Evolutionary conservation across 2,113 vertebrate species (phyloP).

Genomic region (Dendrocopos noguchii): DNA sequence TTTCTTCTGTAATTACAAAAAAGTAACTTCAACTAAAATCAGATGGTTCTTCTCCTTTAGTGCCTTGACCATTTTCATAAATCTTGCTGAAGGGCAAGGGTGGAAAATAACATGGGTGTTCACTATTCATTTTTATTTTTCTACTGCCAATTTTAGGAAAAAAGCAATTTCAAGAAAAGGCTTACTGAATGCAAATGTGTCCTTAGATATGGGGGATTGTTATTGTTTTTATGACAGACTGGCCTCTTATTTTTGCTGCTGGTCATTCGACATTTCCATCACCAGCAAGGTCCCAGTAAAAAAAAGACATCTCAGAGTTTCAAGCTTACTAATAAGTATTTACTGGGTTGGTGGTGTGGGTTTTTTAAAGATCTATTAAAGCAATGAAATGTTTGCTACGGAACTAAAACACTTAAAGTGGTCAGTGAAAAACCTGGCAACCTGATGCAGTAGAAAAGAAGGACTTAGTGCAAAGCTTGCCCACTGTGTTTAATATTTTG

Average conservation of each 20-base stretch:
- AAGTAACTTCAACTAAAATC: neutral
- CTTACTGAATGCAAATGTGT: neutral
- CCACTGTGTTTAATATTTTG: neutral
- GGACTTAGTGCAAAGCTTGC: neutral
- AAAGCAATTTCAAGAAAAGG: neutral
- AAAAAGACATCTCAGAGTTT: neutral
- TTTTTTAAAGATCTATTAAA: neutral
- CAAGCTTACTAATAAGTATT: neutral
- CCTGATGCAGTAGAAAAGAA: neutral
- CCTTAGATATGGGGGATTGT: neutral
- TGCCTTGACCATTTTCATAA: neutral
- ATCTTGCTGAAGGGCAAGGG: neutral
- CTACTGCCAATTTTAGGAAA: neutral
- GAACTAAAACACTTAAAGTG: neutral
- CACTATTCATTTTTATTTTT: neutral
- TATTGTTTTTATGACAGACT: neutral
- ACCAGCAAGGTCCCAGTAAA: neutral
- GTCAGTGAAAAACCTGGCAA: neutral
- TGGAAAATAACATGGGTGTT: neutral
- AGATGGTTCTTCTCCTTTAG: neutral
- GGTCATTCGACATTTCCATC: neutral
- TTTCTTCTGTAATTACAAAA: neutral
- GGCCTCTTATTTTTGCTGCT: neutral
- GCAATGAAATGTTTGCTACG: neutral
- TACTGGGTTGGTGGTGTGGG: neutral